Evolutionary conservation across 1,140 invertebrate genomes (phyloP).

Genomic region (Solenopsis invicta): DNA sequence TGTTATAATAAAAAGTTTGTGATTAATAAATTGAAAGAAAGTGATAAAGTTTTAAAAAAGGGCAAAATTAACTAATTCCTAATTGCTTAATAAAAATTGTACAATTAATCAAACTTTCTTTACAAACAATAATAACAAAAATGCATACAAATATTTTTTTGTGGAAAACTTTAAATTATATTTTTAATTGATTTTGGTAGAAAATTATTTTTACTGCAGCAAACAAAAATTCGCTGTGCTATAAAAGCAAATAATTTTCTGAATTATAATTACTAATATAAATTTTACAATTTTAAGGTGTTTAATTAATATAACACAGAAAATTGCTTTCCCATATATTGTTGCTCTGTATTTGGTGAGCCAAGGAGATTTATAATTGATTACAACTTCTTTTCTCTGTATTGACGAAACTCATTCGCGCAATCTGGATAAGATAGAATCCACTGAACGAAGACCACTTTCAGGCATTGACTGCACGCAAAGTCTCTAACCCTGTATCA

Average conservation of each 20-base stretch:
- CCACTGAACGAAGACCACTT: conserved; percentile 5
- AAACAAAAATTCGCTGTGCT: background rate
- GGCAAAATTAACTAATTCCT: background rate
- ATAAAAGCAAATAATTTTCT: background rate
- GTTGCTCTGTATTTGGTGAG: background rate
- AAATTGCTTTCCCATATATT: background rate
- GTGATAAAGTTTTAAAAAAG: too few relatives aligned
- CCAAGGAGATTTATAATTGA: background rate
- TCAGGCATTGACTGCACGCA: background rate
- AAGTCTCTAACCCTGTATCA: background rate
- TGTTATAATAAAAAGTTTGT: too few relatives aligned
- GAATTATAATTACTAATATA: background rate
- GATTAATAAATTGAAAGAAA: too few relatives aligned
- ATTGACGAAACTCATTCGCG: conserved; percentile 14
- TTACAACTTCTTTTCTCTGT: background rate
- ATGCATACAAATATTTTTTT: background rate
- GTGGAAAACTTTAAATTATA: background rate
- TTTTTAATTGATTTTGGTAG: background rate
- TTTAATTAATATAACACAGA: background rate
- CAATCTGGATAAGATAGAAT: background rate
- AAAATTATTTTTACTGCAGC: background rate
- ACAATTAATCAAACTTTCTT: background rate
- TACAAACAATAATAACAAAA: background rate
- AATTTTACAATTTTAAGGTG: background rate
- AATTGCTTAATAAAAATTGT: background rate